Evolutionary conservation across 2,888 invertebrate genomes (phyloP).

Genomic region (Microchrysa polita): DNA sequence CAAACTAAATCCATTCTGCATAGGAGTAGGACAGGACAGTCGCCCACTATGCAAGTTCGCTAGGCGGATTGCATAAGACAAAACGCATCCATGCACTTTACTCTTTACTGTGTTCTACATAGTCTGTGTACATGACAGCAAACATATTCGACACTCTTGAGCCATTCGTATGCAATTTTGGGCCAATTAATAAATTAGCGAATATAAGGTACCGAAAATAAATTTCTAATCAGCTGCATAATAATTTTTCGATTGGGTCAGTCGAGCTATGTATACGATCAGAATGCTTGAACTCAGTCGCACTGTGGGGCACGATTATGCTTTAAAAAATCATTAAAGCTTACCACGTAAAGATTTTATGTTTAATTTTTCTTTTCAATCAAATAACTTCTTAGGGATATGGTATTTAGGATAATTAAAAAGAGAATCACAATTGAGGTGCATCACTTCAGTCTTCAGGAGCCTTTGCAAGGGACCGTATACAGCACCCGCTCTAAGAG

Average conservation of each 20-base stretch:
- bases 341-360: too few relatives aligned
- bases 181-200: conserved; percentile 49
- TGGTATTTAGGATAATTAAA: too few relatives aligned
- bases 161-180: conserved; percentile 45
- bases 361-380: too few relatives aligned
- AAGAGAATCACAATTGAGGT: too few relatives aligned
- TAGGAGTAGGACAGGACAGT: too few relatives aligned
- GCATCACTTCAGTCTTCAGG: too few relatives aligned
- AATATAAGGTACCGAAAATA: conserved; percentile 48
- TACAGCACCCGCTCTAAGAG: too few relatives aligned
- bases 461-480: too few relatives aligned
- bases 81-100: too few relatives aligned
- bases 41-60: background rate
- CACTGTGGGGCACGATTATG: conserved; percentile 16
- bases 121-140: conserved; percentile 31
- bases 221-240: conserved; percentile 49
- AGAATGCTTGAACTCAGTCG: conserved; percentile 10
- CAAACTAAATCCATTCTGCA: too few relatives aligned
- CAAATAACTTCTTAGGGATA: too few relatives aligned
- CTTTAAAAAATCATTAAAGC: conserved; percentile 21
- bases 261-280: conserved; percentile 25
- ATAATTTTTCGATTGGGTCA: conserved; percentile 45
- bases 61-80: conserved; percentile 25
- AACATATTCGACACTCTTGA: conserved; percentile 25
- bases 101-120: too few relatives aligned